Base-by-base conservation (phyloP, 2,888 invertebrate species). In the Therioaphis trifolii region DNA sequence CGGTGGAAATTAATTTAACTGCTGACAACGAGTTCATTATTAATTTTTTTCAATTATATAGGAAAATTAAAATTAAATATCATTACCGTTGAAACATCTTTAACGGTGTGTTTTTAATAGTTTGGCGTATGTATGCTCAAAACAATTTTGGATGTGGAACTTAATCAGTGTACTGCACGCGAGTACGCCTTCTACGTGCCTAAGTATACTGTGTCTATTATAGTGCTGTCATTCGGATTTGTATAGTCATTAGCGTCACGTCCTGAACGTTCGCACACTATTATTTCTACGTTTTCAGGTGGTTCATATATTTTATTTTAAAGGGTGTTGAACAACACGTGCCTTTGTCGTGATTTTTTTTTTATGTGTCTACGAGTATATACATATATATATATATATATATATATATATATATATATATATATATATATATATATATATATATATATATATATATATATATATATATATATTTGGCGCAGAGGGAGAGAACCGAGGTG, bases 211-310 rank as follows among this genome's bases (percentile, higher is more conserved):
- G n/a, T n/a, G n/a, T n/a, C n/a, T n/a, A n/a, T 35, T 35, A 35
- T 35, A 5, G 35, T 35, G 35, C 35, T 7, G 3, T 35, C 7
- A 35, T 35, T 35, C 35, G 35, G 7, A 35, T 35, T 35, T 7
- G 35, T n/a, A n/a, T n/a, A n/a, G n/a, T 35, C 35, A 7, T 35
- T n/a, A n/a, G 7, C 35, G 7, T 5, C 35, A 35, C 35, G 35
- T 35, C 35, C 4, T 35, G 35, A 35, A 35, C 35, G 4, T 7
- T 5, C 7, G 35, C 35, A 35, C 35, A 21, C 21, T 55, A 0
- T 58, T 55, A 24, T 40, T 40, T n/a, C 55, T 35, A 35, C 58
- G 12, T 11, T 61, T 75, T 75, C 61, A 75, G 58, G 75, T 75
- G 52, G 74, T 21, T 24, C 52, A 52, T 18, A 9, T 78, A 49